phyloP scores from a whole-genome alignment of 1,140 invertebrate genomes.

The Campoletis sonorensis region DNA sequence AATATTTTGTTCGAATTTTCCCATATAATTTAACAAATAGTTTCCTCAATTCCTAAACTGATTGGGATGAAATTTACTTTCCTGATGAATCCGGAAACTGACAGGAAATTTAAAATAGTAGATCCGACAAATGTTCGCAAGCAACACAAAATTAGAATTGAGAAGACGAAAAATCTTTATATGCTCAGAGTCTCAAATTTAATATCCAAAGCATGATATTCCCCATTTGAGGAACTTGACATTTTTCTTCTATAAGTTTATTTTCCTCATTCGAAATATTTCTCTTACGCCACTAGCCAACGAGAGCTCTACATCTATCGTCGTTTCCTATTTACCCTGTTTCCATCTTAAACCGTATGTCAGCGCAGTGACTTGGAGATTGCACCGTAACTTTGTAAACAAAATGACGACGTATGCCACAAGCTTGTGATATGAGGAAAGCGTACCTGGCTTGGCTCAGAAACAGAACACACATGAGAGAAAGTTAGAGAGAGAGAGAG shows the following conservation, averaged over 20 bases:
- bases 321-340: neutral
- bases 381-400: slow-evolving; percentile 16
- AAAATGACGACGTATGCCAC: slow-evolving; percentile 16
- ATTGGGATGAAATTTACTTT: no score
- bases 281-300: neutral
- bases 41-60: no score
- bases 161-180: no score
- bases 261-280: neutral
- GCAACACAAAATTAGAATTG: no score
- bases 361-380: slow-evolving; percentile 10
- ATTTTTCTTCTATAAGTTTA: neutral
- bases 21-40: no score
- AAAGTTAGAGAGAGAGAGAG: neutral
- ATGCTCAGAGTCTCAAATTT: no score
- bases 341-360: neutral
- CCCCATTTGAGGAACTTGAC: neutral
- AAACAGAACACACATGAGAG: neutral
- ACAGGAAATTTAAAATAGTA: no score
- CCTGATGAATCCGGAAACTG: no score
- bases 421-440: neutral
- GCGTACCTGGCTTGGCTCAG: neutral
- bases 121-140: no score
- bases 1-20: no score
- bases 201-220: no score
- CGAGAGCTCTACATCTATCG: neutral